Percentiles rank a stretch among this genome's conserved stretches.
phyloP scores from a whole-genome alignment of 2,888 invertebrate species.

The Pegoplata infirma region DNA sequence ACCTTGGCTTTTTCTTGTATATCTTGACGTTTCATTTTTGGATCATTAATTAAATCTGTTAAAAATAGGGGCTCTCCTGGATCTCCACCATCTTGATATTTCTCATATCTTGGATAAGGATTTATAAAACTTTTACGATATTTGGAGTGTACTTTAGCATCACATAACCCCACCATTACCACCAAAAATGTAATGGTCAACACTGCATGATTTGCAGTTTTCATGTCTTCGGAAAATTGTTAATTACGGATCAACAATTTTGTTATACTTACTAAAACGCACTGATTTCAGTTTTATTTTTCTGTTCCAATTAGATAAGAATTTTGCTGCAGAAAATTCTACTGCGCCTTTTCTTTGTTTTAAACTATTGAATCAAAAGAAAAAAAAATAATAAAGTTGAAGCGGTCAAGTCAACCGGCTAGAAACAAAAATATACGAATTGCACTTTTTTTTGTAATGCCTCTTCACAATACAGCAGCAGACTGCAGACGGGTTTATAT shows the following conservation, averaged over 20 bases:
- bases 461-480: too few species aligned
- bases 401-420: background rate
- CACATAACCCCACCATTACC: background rate
- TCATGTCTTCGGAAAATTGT: constrained; percentile 46
- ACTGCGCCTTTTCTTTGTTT: background rate
- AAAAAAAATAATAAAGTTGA: too few species aligned
- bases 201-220: constrained; percentile 67
- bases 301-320: constrained; percentile 8
- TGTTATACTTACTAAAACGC: background rate
- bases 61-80: constrained; percentile 78
- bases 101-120: constrained; percentile 75
- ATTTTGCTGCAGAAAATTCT: background rate
- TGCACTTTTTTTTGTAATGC: too few species aligned
- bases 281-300: background rate
- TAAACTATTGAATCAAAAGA: background rate
- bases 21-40: constrained; percentile 75
- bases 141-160: constrained; percentile 8
- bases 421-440: too few species aligned
- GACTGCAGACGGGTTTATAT: too few species aligned
- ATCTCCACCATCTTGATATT: constrained; percentile 72
- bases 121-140: constrained; percentile 74
- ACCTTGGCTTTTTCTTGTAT: constrained; percentile 76
- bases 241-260: background rate
- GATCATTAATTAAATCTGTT: constrained; percentile 73
- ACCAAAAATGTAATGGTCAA: constrained; percentile 7